These are phyloP conservation scores for Ivindomyrus marchei DNA, from an alignment of 2,113 vertebrate species.

Conservation along the genomic window DNA sequence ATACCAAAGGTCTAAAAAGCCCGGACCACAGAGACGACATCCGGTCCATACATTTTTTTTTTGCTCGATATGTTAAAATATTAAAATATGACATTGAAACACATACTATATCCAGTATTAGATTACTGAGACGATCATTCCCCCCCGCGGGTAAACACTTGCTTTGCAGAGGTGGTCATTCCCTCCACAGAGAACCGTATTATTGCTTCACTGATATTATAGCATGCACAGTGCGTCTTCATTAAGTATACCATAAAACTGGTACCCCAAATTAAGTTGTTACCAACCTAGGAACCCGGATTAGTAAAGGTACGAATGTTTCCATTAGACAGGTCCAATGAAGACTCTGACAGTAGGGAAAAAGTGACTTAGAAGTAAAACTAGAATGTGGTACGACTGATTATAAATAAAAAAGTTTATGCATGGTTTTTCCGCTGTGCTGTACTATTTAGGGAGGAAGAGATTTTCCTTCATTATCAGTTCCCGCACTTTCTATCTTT, in stretches of 20 bases:
- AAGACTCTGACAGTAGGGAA: constrained; percentile 52
- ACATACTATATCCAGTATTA: constrained; percentile 60
- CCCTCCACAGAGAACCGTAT: constrained; percentile 48
- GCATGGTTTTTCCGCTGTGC: constrained; percentile 7
- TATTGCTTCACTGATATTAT: constrained; percentile 54
- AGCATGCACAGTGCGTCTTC: constrained; percentile 56
- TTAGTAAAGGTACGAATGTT: constrained; percentile 50
- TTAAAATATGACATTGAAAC: constrained; percentile 58
- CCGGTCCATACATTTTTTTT: not conserved
- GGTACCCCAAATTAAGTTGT: constrained; percentile 66
- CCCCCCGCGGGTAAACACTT: constrained; percentile 60
- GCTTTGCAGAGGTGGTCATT: constrained; percentile 39
- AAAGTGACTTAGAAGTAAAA: constrained; percentile 28
- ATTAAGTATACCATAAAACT: constrained; percentile 58
- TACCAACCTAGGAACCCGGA: constrained; percentile 67
- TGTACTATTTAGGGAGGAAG: constrained; percentile 37
- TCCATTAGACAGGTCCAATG: constrained; percentile 26
- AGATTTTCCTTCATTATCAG: constrained; percentile 17
- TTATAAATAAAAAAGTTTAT: not conserved
- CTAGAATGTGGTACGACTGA: constrained; percentile 26
- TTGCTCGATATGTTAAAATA: constrained; percentile 16
- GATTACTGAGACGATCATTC: constrained; percentile 59
- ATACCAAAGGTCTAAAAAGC: not conserved
- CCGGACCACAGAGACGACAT: not conserved
- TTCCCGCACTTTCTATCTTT: constrained; percentile 2